Percentiles rank a stretch among this genome's conserved stretches.
Conservation (phyloP, 2,113 vertebrate genomes). For the Ceyx melanurus region DNA sequence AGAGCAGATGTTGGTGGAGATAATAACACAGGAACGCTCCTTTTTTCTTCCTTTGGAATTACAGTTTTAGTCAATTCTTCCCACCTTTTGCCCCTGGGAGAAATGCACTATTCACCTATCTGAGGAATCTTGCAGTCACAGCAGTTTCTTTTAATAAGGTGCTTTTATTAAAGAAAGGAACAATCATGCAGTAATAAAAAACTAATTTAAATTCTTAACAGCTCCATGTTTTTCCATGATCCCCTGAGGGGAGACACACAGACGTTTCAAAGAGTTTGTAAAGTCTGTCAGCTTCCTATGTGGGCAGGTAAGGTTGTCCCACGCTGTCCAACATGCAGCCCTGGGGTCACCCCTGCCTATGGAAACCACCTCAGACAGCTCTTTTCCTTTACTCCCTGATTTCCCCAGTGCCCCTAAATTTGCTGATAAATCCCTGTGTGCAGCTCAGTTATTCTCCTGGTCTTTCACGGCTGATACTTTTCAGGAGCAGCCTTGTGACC, state of each 20-base stretch:
- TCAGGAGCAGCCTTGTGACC: background rate
- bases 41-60: background rate
- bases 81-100: background rate
- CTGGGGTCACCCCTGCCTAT: background rate
- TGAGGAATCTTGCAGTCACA: background rate
- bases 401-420: background rate
- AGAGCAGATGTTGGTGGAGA: background rate
- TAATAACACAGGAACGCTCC: background rate
- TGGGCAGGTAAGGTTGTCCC: background rate
- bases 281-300: background rate
- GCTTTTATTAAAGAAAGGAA: background rate
- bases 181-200: background rate
- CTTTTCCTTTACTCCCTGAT: background rate
- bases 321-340: accelerated
- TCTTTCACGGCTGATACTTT: background rate
- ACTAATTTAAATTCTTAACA: background rate
- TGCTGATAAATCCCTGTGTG: background rate
- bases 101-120: background rate
- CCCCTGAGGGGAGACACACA: background rate
- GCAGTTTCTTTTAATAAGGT: background rate
- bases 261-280: background rate
- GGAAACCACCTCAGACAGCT: background rate
- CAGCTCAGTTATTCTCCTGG: background rate
- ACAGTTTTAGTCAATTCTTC: background rate
- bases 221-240: background rate